Percentiles rank a stretch among this genome's conserved stretches.
Evolutionary conservation across 2,797 vertebrate genomes (phyloP).

Genomic region (Sebastes miniatus): DNA sequence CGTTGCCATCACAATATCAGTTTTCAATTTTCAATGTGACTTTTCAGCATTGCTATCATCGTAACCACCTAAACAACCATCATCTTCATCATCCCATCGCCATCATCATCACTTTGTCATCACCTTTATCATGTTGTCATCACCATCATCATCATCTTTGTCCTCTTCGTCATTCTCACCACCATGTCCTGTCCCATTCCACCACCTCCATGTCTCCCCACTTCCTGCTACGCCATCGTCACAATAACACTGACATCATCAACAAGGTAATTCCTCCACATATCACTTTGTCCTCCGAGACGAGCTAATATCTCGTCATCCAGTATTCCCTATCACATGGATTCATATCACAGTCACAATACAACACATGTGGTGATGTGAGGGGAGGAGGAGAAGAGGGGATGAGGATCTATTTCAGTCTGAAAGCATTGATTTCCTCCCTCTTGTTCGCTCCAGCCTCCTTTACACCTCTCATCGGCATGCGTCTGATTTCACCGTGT

Average conservation of each 20-base stretch:
- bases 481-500: not conserved
- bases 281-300: not conserved
- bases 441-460: not conserved
- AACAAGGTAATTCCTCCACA: slow-evolving; percentile 21
- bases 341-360: not conserved
- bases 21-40: not conserved
- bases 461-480: slow-evolving; percentile 11
- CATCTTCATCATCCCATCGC: not conserved
- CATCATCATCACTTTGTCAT: slow-evolving; percentile 38
- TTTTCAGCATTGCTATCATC: slow-evolving; percentile 20
- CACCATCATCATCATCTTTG: slow-evolving; percentile 1
- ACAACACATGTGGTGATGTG: not conserved
- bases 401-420: not conserved
- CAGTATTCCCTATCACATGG: not conserved
- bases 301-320: not conserved
- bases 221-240: slow-evolving; percentile 7
- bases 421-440: slow-evolving; percentile 17
- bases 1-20: not conserved
- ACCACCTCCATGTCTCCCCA: slow-evolving; percentile 12
- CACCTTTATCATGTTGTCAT: slow-evolving; percentile 45
- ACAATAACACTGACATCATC: slow-evolving; percentile 14
- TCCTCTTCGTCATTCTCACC: slow-evolving; percentile 5
- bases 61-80: slow-evolving; percentile 29
- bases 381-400: not conserved
- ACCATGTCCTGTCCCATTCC: not conserved